Percentiles rank a stretch among this genome's conserved stretches.
These are phyloP conservation scores for Thymallus thymallus DNA, from an alignment of 2,113 vertebrate genomes.

Conservation along the genomic window DNA sequence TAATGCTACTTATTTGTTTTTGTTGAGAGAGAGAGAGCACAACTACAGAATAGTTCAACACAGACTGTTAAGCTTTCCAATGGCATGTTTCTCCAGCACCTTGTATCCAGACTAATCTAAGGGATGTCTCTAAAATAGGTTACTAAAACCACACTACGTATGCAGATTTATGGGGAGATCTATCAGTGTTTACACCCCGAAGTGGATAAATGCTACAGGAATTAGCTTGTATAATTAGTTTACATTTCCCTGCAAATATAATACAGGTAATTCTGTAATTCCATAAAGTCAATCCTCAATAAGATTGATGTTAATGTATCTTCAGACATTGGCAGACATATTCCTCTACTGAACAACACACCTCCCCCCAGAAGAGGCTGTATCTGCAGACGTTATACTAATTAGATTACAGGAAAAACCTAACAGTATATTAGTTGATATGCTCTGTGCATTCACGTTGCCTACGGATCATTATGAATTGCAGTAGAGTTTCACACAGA, in stretches of 20 bases:
- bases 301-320: not conserved
- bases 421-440: too few relatives aligned
- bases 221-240: not conserved
- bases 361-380: too few relatives aligned
- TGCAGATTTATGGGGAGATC: not conserved
- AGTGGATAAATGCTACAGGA: not conserved
- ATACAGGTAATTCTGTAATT: not conserved
- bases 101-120: not conserved
- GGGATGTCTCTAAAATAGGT: not conserved
- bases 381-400: too few relatives aligned
- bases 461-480: too few relatives aligned
- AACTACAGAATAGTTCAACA: too few relatives aligned
- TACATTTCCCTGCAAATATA: not conserved
- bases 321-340: too few relatives aligned
- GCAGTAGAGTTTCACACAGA: too few relatives aligned
- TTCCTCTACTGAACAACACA: too few relatives aligned
- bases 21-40: not conserved
- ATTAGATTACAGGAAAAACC: too few relatives aligned
- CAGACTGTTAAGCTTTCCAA: not conserved
- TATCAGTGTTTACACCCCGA: not conserved
- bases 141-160: not conserved
- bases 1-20: too few relatives aligned
- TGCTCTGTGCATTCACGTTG: too few relatives aligned
- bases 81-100: not conserved
- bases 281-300: not conserved